phyloP scores from a whole-genome alignment of 1,140 invertebrate species.

The Drosophila willistoni region DNA sequence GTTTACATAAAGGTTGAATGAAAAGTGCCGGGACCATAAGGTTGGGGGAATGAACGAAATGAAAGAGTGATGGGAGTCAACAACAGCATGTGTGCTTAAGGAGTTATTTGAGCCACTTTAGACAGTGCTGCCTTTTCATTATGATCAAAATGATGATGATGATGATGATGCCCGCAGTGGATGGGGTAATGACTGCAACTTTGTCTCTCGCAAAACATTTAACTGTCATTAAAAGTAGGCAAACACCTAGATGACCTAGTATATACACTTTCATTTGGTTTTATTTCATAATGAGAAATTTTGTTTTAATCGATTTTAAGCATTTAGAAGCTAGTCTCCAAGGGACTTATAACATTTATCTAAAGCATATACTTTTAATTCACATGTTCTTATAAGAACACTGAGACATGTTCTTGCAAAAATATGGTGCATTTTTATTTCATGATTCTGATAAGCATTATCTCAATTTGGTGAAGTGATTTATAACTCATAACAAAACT shows the following conservation, averaged over 20 bases:
- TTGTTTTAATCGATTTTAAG: no score
- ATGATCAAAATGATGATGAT: not conserved
- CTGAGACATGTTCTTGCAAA: no score
- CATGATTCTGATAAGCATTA: no score
- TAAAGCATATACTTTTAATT: no score
- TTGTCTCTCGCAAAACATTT: slow-evolving; percentile 1
- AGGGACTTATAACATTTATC: no score
- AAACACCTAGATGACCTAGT: not conserved
- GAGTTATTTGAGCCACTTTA: slow-evolving; percentile 42
- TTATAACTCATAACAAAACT: no score
- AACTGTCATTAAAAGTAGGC: not conserved
- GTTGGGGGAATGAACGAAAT: not conserved
- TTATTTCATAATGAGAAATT: no score
- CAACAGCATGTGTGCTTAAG: slow-evolving; percentile 39
- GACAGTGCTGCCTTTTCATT: slow-evolving; percentile 17
- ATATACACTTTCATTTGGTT: not conserved
- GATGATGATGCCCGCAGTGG: slow-evolving; percentile 31
- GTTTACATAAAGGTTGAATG: slow-evolving; percentile 47
- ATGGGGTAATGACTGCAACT: slow-evolving; percentile 47
- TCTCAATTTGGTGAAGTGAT: no score
- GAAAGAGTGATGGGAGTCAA: slow-evolving; percentile 37
- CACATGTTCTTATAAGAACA: no score
- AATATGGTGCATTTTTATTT: no score
- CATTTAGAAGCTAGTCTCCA: no score
- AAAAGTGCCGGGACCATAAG: slow-evolving; percentile 1